Evolutionary conservation across 2,797 vertebrate genomes (phyloP), one percentile per base, ranked within the genome.

Genomic region (Nothura maculosa): DNA sequence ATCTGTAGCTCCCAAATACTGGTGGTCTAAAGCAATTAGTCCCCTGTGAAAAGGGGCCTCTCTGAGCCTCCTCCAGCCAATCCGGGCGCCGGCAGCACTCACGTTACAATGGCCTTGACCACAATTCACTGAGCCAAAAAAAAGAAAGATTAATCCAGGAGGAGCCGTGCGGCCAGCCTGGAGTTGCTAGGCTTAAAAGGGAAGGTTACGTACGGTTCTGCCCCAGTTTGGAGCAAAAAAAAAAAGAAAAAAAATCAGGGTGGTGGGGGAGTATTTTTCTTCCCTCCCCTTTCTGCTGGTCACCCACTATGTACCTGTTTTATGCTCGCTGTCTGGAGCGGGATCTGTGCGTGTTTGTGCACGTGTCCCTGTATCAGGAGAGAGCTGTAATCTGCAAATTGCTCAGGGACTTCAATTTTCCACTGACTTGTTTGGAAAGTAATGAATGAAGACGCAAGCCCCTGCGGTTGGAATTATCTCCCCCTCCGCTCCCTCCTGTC

Each of bases 1-100:
- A 99, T 99, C 99, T 99, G 99, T 98, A 99, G 98, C 98, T 98
- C 98, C 98, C 98, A 98, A 98, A 98, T 98, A 98, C 98, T 98
- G 98, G 98, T 98, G 97, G 98, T 99, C 98, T 98, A 97, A 98
- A 98, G 98, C 99, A 99, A 99, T 99, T 99, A 99, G 98, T 98
- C 98, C 98, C 97, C 98, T 98, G 97, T 98, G 98, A 98, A 98
- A 98, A 98, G 98, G 97, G 98, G 98, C 98, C 98, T 98, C 98
- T 97, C 96, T 95, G 94, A 98, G 97, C 97, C 98, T 98, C 97
- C 98, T 98, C 97, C 91, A 97, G 97, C 98, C 98, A 98, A 98
- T 98, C 97, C 95, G 97, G 91, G 97, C 97, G 88, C 91, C 96
- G 85, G 98, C 97, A 98, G 97, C 97, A 97, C 98, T 98, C 98